phyloP scores from a whole-genome alignment of 2,888 invertebrate genomes.

The Scaptomyza flava region DNA sequence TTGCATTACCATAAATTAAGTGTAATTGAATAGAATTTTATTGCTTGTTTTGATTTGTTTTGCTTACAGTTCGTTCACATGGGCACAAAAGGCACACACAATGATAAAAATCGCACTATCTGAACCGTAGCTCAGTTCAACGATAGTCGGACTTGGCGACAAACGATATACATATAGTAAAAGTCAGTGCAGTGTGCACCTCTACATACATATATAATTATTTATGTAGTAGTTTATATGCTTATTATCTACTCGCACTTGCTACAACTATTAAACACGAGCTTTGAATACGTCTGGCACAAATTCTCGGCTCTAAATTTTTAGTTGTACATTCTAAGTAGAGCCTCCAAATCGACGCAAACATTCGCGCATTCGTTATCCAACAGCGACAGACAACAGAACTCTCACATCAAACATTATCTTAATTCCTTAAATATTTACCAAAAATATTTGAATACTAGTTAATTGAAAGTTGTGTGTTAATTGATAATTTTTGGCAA shows the following conservation, averaged over 20 bases:
- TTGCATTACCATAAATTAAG: conserved; percentile 26
- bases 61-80: too few species aligned
- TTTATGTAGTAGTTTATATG: conserved; percentile 15
- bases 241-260: conserved; percentile 57
- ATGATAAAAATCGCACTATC: conserved; percentile 50
- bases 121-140: conserved; percentile 50
- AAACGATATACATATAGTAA: conserved; percentile 34
- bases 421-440: background rate
- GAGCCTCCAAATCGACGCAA: conserved; percentile 50
- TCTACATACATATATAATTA: background rate
- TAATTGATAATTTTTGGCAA: conserved; percentile 40
- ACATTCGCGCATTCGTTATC: conserved; percentile 53
- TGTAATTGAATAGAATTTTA: conserved; percentile 26
- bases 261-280: conserved; percentile 38
- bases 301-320: conserved; percentile 55
- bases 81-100: conserved; percentile 31
- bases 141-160: conserved; percentile 28
- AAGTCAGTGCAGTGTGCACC: conserved; percentile 3
- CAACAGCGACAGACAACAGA: conserved; percentile 44
- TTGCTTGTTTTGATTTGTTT: conserved; percentile 29
- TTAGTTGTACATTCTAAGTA: conserved; percentile 34
- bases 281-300: conserved; percentile 54
- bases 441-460: background rate
- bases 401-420: conserved; percentile 21
- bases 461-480: conserved; percentile 14